Percentiles rank a stretch among this genome's conserved stretches.
Conservation (phyloP, 2,888 invertebrate species). For the Hypena proboscidalis region DNA sequence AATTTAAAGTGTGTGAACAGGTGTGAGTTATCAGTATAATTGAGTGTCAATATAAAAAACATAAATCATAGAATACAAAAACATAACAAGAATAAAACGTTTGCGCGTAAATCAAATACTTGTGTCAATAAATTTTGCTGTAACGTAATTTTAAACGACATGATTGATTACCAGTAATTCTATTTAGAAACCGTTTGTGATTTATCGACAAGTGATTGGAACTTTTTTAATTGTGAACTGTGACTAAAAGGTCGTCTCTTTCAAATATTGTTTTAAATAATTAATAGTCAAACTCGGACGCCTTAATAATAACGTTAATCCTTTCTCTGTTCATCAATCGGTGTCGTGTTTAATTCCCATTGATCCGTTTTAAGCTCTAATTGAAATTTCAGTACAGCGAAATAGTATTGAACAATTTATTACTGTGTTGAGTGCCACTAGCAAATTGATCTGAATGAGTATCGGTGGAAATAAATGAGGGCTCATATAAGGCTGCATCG, state of each 20-base stretch:
- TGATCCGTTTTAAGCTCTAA: constrained; percentile 67
- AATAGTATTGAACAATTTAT: constrained; percentile 59
- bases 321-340: constrained; percentile 62
- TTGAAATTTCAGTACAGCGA: constrained; percentile 66
- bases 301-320: constrained; percentile 63
- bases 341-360: constrained; percentile 60
- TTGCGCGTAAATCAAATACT: constrained; percentile 22
- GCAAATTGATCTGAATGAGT: constrained; percentile 39
- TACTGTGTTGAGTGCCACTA: constrained; percentile 35
- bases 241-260: constrained; percentile 46
- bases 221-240: constrained; percentile 53
- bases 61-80: constrained; percentile 3
- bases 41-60: constrained; percentile 3
- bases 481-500: constrained; percentile 25
- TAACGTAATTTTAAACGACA: constrained; percentile 26
- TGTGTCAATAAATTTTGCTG: constrained; percentile 14
- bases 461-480: constrained; percentile 33
- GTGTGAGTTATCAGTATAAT: neutral
- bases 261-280: constrained; percentile 60
- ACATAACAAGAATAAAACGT: constrained; percentile 8
- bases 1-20: neutral
- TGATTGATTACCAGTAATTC: constrained; percentile 44
- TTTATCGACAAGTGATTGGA: constrained; percentile 37
- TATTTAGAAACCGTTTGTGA: constrained; percentile 33
- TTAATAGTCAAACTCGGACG: constrained; percentile 50